Evolutionary conservation across 2,888 invertebrate genomes (phyloP).

Genomic region (Pseudeuparius sepicola): DNA sequence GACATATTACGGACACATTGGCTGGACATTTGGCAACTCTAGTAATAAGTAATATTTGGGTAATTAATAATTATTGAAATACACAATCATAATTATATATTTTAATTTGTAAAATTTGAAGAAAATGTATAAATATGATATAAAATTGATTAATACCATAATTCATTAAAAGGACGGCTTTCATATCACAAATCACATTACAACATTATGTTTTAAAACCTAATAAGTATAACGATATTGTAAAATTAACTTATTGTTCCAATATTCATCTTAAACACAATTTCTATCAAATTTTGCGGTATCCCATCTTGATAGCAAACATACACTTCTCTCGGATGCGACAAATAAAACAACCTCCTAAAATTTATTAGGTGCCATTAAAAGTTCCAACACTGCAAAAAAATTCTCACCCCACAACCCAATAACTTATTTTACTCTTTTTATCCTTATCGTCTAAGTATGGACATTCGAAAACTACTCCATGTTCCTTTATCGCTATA

Average conservation of each 20-base stretch:
- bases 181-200: too few species aligned
- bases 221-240: too few species aligned
- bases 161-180: too few species aligned
- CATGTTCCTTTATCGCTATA: constrained; percentile 75
- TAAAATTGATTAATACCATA: too few species aligned
- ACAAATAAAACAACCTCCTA: constrained; percentile 60
- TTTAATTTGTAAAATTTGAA: too few species aligned
- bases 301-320: constrained; percentile 79
- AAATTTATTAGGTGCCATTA: constrained; percentile 25
- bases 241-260: neutral
- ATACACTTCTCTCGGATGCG: constrained; percentile 70
- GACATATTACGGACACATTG: too few species aligned
- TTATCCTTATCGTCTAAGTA: constrained; percentile 38
- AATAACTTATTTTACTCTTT: constrained; percentile 51
- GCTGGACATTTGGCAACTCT: too few species aligned
- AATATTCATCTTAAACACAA: constrained; percentile 56
- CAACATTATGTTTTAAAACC: too few species aligned
- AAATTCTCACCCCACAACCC: constrained; percentile 65
- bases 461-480: constrained; percentile 61
- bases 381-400: neutral
- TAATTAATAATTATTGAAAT: too few species aligned
- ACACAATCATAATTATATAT: too few species aligned
- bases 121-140: too few species aligned
- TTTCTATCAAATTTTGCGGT: constrained; percentile 81
- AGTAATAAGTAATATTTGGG: too few species aligned